Evolutionary conservation across 2,888 invertebrate species (phyloP).

Genomic region (Hecatera dysodea): DNA sequence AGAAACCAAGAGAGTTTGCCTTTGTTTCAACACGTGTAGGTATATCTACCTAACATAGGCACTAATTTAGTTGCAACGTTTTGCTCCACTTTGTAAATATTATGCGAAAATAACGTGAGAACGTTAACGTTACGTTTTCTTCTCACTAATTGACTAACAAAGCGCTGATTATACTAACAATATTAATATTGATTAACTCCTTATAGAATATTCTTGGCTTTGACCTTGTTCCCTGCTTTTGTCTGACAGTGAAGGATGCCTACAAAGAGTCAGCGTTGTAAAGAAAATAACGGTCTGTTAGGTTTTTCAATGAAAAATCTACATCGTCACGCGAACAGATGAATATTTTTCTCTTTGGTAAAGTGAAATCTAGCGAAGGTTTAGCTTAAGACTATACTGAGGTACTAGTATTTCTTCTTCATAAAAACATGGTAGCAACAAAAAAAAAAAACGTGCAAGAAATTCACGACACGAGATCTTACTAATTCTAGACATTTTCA

Average conservation of each 20-base stretch:
- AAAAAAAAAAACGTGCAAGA: too few relatives aligned
- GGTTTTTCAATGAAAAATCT: constrained; percentile 39
- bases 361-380: not conserved
- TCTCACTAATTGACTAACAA: constrained; percentile 44
- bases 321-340: constrained; percentile 34
- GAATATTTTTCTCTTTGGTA: constrained; percentile 8
- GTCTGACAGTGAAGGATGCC: constrained; percentile 55
- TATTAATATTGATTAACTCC: constrained; percentile 15
- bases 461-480: not conserved
- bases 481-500: not conserved
- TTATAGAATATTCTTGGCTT: constrained; percentile 17
- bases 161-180: constrained; percentile 36
- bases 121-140: constrained; percentile 16
- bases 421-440: too few relatives aligned
- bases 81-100: constrained; percentile 21
- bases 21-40: not conserved
- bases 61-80: constrained; percentile 7
- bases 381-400: too few relatives aligned
- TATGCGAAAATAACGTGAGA: constrained; percentile 36
- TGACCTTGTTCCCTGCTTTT: constrained; percentile 52
- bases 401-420: too few relatives aligned
- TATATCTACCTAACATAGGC: not conserved
- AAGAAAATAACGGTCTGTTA: constrained; percentile 23
- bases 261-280: constrained; percentile 5
- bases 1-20: not conserved